Base-by-base conservation (phyloP, 2,888 invertebrate genomes). In the Sesia apiformis region DNA sequence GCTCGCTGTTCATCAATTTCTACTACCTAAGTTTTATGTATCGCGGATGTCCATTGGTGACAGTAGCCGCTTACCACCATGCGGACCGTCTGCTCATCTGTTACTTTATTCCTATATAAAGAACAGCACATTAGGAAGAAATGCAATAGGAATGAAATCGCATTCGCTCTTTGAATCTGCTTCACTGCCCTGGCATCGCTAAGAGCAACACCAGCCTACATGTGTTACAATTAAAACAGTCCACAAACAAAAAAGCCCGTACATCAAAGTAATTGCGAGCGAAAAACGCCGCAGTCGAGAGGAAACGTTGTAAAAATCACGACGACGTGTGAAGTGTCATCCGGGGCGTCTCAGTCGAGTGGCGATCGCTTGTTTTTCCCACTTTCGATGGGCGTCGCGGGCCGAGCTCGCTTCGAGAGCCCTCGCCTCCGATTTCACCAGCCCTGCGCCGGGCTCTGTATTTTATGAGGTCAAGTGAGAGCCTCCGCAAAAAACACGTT, bases 361-460 rank as follows among this genome's bases (percentile, higher is more conserved):
- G 86, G 86, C 79, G 85, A 88, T 88, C 85, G 80, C 85, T 85
- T 88, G 88, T 87, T 88, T 87, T 87, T 85, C 80, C 85, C 85
- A 83, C 84, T 85, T 81, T 78, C 80, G 81, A 84, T 81, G 80
- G 78, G 76, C 78, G 78, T 73, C 72, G 71, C 76, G 75, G 74
- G 77, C 76, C 71, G 72, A 72, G 71, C 70, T 72, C 72, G 72
- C 62, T 72, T 84, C 74, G 72, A 85, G 85, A 65, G 78, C 78
- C 75, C 82, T 74, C 69, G 67, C 71, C 67, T 75, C 78, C 77
- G 83, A 78, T 81, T 84, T 74, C 75, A 74, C 74, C 76, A 60
- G 60, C 69, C 69, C 69, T 77, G 73, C 76, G 69, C 73, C 80
- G 72, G 71, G 76, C 81, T 71, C 83, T 87, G 87, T 85, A 76